These are phyloP conservation scores for Orbicella faveolata DNA, from an alignment of 64 coral and sea anemone genomes.

Conservation along the genomic window DNA sequence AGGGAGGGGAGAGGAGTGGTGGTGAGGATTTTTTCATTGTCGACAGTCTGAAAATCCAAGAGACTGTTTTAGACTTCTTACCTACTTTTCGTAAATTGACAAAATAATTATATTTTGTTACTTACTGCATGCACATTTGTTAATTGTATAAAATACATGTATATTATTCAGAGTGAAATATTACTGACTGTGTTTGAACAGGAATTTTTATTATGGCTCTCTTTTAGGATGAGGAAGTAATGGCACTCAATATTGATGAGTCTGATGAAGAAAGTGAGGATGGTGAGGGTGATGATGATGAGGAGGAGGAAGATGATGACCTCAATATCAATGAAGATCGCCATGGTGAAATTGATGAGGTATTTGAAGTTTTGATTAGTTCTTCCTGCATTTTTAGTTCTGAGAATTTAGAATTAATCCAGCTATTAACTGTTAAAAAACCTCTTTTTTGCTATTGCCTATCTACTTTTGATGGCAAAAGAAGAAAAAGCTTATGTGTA, in stretches of 20 bases:
- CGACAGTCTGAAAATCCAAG: not conserved
- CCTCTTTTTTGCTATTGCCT: too few species aligned
- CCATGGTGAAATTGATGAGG: constrained; percentile 37
- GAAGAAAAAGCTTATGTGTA: too few species aligned
- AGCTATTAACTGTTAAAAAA: too few species aligned
- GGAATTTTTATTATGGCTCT: not conserved
- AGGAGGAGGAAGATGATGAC: constrained; percentile 20
- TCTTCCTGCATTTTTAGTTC: not conserved
- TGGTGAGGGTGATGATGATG: not conserved
- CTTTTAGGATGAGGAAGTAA: constrained; percentile 19
- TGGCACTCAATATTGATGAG: constrained; percentile 55
- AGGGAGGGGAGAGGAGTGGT: too few species aligned
- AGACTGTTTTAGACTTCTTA: too few species aligned
- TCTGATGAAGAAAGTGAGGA: constrained; percentile 24
- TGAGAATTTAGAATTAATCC: not conserved
- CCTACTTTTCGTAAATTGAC: not conserved
- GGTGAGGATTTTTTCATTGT: not conserved
- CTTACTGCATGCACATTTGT: not conserved
- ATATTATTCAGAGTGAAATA: not conserved
- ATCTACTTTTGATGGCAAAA: too few species aligned
- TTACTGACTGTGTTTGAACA: too few species aligned
- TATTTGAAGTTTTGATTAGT: not conserved
- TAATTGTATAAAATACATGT: too few species aligned
- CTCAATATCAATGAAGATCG: not conserved
- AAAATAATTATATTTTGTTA: too few species aligned